Evolutionary conservation across 2,888 invertebrate species (phyloP), one percentile per base, ranked within the genome.

Genomic region (Carabus problematicus): DNA sequence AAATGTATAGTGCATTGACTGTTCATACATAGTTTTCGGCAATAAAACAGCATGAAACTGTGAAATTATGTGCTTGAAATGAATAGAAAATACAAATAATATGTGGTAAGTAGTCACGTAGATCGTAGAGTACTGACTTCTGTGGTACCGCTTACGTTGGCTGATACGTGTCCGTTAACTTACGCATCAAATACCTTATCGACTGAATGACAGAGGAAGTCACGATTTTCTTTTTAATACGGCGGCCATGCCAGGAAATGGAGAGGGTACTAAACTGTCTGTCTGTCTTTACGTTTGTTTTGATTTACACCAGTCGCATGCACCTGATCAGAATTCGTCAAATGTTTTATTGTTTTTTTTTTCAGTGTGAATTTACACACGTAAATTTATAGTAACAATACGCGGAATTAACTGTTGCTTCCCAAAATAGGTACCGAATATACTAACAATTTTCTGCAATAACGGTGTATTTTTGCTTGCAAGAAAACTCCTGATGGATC

Each of bases 221-320:
- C 63, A 64, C 63, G 63, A 41, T 55, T 40, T 11, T 64, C 63
- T 64, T 16, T 63, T 40, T 40, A 63, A 52, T 52, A 52, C 52
- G 41, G 29, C 49, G 40, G 42, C 12, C 40, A 40, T 42, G 54
- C 54, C 56, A 39, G 40, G 40, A 29, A 56, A 39, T 39, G 39
- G 40, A 29, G 29, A 29, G 56, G 29, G n/a, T 19, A 19, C 8
- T 39, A 19, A 39, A 19, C 56, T 56, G 56, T 29, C 56, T 12
- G 61, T 61, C 47, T 39, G 39, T 47, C 49, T 19, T 18, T 47
- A 39, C 47, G 61, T 47, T 42, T 61, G 18, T 60, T 59, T 59
- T 59, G 41, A 59, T 59, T 59, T 59, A 59, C 42, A 7, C 41
- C 59, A 59, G 42, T 42, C 59, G 41, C 59, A 14, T 49, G 52